Conservation (phyloP, 2,888 invertebrate genomes). For the Deroplatys truncata region DNA sequence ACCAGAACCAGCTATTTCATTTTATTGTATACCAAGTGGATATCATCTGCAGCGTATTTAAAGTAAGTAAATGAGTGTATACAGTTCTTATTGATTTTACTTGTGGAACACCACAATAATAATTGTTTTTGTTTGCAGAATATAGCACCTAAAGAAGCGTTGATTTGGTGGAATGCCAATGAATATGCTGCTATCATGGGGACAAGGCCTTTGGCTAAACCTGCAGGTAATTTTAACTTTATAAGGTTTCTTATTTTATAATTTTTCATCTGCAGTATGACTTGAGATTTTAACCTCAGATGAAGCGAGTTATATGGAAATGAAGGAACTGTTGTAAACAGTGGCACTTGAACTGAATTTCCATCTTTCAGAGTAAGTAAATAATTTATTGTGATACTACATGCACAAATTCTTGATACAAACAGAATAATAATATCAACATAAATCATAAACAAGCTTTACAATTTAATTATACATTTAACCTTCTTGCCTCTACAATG, state of each 20-base stretch:
- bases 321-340: not conserved
- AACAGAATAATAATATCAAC: no score
- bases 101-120: no score
- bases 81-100: no score
- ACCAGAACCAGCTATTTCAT: not conserved
- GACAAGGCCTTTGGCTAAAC: constrained; percentile 33
- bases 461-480: no score
- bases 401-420: no score
- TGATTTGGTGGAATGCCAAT: constrained; percentile 32
- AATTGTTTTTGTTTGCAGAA: constrained; percentile 21
- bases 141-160: constrained; percentile 27
- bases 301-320: not conserved
- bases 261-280: not conserved
- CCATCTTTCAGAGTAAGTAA: no score
- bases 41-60: not conserved
- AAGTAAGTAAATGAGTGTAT: not conserved
- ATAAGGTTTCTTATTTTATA: not conserved
- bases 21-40: not conserved
- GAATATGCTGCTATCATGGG: constrained; percentile 39
- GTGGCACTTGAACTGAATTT: not conserved
- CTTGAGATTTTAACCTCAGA: not conserved
- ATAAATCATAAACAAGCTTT: no score
- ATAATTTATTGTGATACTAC: no score
- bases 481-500: no score
- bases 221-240: constrained; percentile 29